Evolutionary conservation across 2,888 invertebrate genomes (phyloP), one percentile per base, ranked within the genome.

Genomic region (Petrolisthes manimaculis): DNA sequence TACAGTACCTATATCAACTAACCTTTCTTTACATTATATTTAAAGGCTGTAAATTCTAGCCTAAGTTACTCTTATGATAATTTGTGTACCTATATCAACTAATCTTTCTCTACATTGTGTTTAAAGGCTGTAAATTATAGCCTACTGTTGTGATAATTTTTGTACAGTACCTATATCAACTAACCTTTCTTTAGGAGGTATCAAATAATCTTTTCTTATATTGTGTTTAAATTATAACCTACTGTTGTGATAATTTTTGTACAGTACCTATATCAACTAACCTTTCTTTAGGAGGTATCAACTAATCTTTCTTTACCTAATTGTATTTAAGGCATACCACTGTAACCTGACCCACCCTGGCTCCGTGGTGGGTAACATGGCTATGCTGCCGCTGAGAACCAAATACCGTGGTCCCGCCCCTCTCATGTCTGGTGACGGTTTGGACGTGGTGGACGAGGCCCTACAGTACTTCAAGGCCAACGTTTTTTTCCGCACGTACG

Each of bases 401-500:
- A 96, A 96, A 92, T 97, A 95, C 92, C 95, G 98, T 92, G 99
- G 99, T 8, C 99, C 99, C 61, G 98, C 99, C 6, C 97, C 97
- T 12, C 94, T 94, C 84, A 94, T 94, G 74, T 0, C 37, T 92
- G 94, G 94, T n/a, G 95, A 95, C 84, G 96, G 96, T 78, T 94
- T 95, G 91, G 99, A 99, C 93, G 97, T 99, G 91, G 96, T 99
- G 92, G 99, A 99, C 93, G 99, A 99, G 94, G 97, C 99, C 84
- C 94, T 99, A 67, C 97, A 96, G 92, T 99, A 95, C 93, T 99
- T 99, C 93, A 99, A 98, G 94, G 99, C 99, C 0, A 99, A 99
- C 94, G 98, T 99, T 0, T 99, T 99, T 94, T 99, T 99, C 93
- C 95, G 99, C 92, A 99, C 98, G 67, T 99, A 99, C 93, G 99